Conservation (phyloP, 2,797 vertebrate species). For the Danio choprae region DNA sequence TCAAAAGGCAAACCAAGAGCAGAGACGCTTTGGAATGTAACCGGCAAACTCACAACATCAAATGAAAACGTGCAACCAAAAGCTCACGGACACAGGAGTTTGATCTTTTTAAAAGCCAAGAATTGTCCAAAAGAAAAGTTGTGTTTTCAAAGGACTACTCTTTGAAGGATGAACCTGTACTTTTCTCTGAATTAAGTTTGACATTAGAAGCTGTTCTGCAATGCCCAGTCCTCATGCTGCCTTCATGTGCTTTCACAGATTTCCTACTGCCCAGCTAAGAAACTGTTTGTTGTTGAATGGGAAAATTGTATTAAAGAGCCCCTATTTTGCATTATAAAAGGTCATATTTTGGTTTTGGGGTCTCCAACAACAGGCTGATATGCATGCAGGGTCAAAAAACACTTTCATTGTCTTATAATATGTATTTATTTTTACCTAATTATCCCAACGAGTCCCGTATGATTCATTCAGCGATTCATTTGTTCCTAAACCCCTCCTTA, state of each 20-base stretch:
- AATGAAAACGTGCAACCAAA: constrained; percentile 23
- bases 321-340: no score
- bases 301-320: neutral
- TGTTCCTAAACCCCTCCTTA: no score
- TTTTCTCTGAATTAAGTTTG: constrained; percentile 24
- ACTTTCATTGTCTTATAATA: no score
- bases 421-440: no score
- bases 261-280: no score
- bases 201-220: neutral
- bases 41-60: neutral
- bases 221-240: neutral
- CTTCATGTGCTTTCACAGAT: neutral
- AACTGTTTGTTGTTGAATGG: no score
- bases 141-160: constrained; percentile 44
- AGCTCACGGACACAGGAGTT: neutral
- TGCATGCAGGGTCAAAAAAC: no score
- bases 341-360: no score
- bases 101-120: neutral
- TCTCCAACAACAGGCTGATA: no score
- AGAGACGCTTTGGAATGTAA: constrained; percentile 21
- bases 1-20: constrained; percentile 7
- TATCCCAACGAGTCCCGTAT: no score
- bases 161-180: constrained; percentile 47
- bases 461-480: no score
- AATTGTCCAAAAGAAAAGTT: constrained; percentile 17